Conservation (phyloP, 2,797 vertebrate species). For the Ataeniobius toweri region DNA sequence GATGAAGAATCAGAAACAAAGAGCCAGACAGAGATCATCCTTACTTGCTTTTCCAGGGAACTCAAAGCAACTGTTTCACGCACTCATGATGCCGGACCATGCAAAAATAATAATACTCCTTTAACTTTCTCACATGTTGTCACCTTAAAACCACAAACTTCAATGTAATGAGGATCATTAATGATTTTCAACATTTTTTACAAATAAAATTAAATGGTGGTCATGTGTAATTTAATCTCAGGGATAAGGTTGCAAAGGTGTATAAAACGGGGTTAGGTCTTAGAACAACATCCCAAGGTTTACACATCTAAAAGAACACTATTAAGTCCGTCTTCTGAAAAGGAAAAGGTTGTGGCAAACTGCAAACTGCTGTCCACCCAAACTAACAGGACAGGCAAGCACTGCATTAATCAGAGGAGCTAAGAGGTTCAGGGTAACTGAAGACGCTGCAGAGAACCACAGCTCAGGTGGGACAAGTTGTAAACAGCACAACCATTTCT, state of each 20-base stretch:
- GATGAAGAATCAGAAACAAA: too few species aligned
- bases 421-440: background rate
- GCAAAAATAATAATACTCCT: too few species aligned
- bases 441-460: background rate
- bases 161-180: background rate
- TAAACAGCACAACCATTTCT: too few species aligned
- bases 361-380: background rate
- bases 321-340: background rate
- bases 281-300: background rate
- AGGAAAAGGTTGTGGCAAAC: background rate
- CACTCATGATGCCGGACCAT: too few species aligned
- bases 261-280: background rate
- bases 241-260: background rate
- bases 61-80: too few species aligned
- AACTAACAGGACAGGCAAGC: background rate
- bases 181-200: background rate
- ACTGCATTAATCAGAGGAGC: background rate
- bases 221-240: background rate
- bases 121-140: too few species aligned
- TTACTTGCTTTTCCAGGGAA: too few species aligned
- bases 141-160: background rate
- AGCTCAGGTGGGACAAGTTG: background rate
- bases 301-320: background rate
- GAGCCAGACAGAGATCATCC: too few species aligned
- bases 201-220: background rate